Base-by-base conservation (phyloP, 2,888 invertebrate species). In the Euphydryas editha region DNA sequence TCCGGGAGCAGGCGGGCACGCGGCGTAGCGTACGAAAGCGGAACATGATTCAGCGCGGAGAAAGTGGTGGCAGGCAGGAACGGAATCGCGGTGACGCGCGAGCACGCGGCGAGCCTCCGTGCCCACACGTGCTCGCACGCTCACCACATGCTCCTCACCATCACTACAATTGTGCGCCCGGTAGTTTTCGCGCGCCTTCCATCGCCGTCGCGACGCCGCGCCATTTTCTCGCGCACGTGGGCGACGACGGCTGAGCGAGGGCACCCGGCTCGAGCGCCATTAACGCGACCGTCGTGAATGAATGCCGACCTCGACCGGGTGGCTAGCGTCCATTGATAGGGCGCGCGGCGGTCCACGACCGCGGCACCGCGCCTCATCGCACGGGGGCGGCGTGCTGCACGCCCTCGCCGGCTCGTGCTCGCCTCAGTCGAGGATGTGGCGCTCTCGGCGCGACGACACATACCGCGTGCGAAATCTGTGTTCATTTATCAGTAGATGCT, bases 351-450 rank as follows among this genome's bases (percentile, higher is more conserved):
- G 87, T 81, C 88, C 86, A 85, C 88, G 88, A 87, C 87, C 81
- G 79, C 73, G 83, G 84, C 83, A 75, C 75, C 79, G 82, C 78
- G 80, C 79, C 81, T 85, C 87, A 86, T 58, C 70, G 75, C 74
- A 75, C 77, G 90, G 89, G 89, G 90, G 90, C 90, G 89, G 86
- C 74, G 78, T 80, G 81, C 81, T 81, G 84, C 85, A 88, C 88
- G 90, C 93, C 92, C 90, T 88, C 88, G 86, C 86, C 84, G 84
- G 83, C 79, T 78, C 85, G 88, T 90, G 88, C 90, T 89, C 90
- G 90, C 92, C 93, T 94, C 93, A 93, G 92, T 93, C 94, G 94
- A 92, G 88, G 87, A 90, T 89, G 90, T 88, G 86, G 88, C 89
- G 90, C 85, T 85, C 87, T 82, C 85, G 82, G 86, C 84, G 90